phyloP scores from a whole-genome alignment of 2,888 invertebrate genomes.

The Argynnis bischoffii region DNA sequence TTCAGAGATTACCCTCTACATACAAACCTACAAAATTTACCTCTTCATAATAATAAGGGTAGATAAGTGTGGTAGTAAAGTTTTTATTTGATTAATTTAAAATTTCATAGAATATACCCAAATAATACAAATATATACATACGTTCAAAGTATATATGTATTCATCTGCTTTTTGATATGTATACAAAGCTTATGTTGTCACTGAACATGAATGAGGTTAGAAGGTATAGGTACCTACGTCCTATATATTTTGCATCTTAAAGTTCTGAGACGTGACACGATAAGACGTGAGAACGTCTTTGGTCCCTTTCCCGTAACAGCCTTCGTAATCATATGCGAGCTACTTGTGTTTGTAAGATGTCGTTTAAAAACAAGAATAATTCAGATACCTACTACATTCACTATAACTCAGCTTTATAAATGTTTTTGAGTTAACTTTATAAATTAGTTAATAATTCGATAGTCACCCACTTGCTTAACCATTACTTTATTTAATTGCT shows the following conservation, averaged over 20 bases:
- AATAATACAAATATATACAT: too few relatives aligned
- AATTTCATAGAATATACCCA: too few relatives aligned
- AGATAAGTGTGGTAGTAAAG: too few relatives aligned
- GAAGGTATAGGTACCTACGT: not conserved
- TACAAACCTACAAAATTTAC: too few relatives aligned
- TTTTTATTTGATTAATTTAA: too few relatives aligned
- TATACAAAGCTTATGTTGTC: not conserved
- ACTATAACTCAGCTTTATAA: not conserved
- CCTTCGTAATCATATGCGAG: not conserved
- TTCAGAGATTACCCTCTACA: too few relatives aligned
- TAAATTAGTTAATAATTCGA: not conserved
- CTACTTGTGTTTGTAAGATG: constrained; percentile 2
- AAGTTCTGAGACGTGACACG: not conserved
- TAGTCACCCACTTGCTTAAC: not conserved
- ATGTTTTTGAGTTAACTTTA: not conserved
- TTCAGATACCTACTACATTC: not conserved
- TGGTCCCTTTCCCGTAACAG: not conserved
- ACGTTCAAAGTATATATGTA: too few relatives aligned
- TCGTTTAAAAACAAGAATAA: too few relatives aligned
- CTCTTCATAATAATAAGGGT: too few relatives aligned
- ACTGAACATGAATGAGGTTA: not conserved
- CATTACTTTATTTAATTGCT: too few relatives aligned
- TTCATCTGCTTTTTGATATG: too few relatives aligned
- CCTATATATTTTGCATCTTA: not conserved
- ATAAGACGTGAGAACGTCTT: not conserved